Conservation (phyloP, 2,113 vertebrate species). For the Tiliqua scincoides region DNA sequence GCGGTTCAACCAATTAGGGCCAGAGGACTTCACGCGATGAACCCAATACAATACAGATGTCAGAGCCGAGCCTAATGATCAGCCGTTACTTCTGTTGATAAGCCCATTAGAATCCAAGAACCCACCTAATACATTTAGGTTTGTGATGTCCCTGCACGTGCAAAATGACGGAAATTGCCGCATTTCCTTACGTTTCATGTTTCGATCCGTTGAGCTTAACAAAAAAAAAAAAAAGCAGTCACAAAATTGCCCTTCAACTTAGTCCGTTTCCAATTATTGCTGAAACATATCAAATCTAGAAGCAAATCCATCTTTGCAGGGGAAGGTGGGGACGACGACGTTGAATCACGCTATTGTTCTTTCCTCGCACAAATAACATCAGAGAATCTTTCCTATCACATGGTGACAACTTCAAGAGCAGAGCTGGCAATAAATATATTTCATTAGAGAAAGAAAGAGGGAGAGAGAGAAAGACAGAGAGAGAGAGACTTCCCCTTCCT, state of each 20-base stretch:
- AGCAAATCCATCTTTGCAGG: slow-evolving; percentile 45
- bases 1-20: neutral
- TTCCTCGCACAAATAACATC: slow-evolving; percentile 58
- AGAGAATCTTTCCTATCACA: slow-evolving; percentile 53
- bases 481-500: neutral
- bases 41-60: neutral
- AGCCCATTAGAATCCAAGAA: neutral
- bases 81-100: neutral
- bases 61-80: neutral
- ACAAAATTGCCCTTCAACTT: slow-evolving; percentile 57
- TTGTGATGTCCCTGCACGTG: neutral
- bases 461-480: neutral
- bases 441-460: slow-evolving; percentile 26
- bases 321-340: neutral
- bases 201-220: slow-evolving; percentile 43
- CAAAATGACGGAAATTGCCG: neutral
- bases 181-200: slow-evolving; percentile 32
- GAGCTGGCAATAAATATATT: slow-evolving; percentile 38
- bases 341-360: neutral
- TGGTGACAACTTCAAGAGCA: slow-evolving; percentile 54
- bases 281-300: slow-evolving; percentile 56
- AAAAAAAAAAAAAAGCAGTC: slow-evolving; percentile 16
- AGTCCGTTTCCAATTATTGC: slow-evolving; percentile 60
- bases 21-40: neutral
- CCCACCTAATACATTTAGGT: neutral